Percentiles rank a stretch among this genome's conserved stretches.
phyloP scores from a whole-genome alignment of 2,888 invertebrate species.

The Choreutis nemorana region DNA sequence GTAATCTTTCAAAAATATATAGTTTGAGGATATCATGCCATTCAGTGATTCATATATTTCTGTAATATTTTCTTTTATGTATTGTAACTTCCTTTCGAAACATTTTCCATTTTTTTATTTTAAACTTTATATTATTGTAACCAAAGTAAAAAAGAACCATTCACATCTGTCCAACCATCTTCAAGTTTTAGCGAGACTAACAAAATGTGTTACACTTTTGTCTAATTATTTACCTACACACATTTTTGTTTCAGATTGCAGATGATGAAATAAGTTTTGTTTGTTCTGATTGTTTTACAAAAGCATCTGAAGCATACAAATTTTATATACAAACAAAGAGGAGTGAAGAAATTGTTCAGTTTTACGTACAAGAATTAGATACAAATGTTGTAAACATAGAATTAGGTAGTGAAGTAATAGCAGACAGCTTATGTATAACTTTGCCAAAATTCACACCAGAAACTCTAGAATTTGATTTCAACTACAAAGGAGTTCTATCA shows the following conservation, averaged over 20 bases:
- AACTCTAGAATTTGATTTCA: conserved; percentile 19
- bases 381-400: conserved; percentile 21
- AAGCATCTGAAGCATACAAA: conserved; percentile 35
- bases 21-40: no score
- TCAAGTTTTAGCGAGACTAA: no score
- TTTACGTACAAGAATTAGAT: conserved; percentile 29
- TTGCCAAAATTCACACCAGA: conserved; percentile 21
- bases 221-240: no score
- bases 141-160: no score
- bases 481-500: no score
- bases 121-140: no score
- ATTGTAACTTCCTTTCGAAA: no score
- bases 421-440: conserved; percentile 29
- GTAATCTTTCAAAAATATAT: neutral
- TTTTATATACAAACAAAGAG: conserved; percentile 30
- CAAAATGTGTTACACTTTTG: no score
- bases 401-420: conserved; percentile 16
- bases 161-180: no score
- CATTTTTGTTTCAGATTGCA: conserved; percentile 25
- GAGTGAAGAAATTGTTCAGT: conserved; percentile 31
- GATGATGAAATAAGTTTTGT: conserved; percentile 28
- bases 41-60: no score
- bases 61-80: no score
- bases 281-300: conserved; percentile 34
- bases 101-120: no score